Base-by-base conservation (phyloP, 1,140 invertebrate species). In the Pseudomyrmex sp. region DNA sequence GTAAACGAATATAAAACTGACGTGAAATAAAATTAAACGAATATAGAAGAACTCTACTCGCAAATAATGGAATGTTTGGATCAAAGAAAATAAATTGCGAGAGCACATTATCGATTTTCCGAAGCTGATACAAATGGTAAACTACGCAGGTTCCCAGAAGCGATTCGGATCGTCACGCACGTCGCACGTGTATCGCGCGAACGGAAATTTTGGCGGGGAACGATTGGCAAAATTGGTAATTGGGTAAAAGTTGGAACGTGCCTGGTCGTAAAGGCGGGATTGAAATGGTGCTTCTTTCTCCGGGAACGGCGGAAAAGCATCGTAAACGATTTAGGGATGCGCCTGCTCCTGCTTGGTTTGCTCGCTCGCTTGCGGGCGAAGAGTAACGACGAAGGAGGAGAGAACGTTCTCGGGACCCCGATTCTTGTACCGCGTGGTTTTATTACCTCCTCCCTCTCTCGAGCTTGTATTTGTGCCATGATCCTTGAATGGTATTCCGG, bases 231-330 rank as follows among this genome's bases (percentile, higher is more conserved):
- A 59, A 72, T 70, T 70, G 65, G 15, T 61, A 61, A 80, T 80
- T 80, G 66, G 66, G 35, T 50, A 15, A 80, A 61, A 59, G 76
- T 50, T 80, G 15, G 54, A 23, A 80, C 68, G 76, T 80, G 76
- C 23, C 44, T 35, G 66, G 20, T 48, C 46, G 76, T 59, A 59
- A 72, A 72, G 18, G 44, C 20, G 54, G 8, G 35, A 15, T 0
- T 1, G 8, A 58, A 58, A 48, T 18, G 44, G 44, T 66, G 12
- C 18, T 69, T 69, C 65, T 79, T 69, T 13, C 52, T 10, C 8
- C 15, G 26, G 65, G 54, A 46, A 58, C n/a, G 48, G 52, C 18
- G 10, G 63, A 4, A 23, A 56, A 69, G 52, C 52, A 48, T 18
- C 65, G 44, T 69, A 79, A 79, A 58, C 75, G 65, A 79, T 79